Percentiles rank a stretch among this genome's conserved stretches.
These are phyloP conservation scores for Aythya baeri DNA, from an alignment of 2,113 vertebrate species.

Conservation along the genomic window DNA sequence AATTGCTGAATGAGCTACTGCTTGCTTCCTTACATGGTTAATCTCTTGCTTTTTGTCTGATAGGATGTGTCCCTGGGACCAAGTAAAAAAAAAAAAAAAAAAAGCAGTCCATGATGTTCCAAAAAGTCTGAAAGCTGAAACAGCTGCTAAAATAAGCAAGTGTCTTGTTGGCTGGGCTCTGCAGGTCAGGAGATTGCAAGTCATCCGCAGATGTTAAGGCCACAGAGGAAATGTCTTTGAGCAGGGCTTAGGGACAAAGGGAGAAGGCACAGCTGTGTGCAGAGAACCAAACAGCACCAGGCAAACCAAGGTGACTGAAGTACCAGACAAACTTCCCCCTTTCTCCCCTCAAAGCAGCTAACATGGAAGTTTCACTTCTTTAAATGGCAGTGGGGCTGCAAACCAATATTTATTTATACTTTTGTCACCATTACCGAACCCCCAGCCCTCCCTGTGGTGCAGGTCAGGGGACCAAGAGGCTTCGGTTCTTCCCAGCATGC, in stretches of 20 bases:
- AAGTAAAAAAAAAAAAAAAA: constrained; percentile 14
- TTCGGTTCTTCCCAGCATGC: not conserved
- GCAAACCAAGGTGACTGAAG: not conserved
- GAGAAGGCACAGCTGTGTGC: constrained; percentile 33
- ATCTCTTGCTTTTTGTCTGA: constrained; percentile 12
- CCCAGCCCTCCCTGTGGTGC: not conserved
- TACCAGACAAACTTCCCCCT: constrained; percentile 1
- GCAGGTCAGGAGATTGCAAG: constrained; percentile 45
- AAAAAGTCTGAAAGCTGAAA: constrained; percentile 48
- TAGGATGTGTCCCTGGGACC: constrained; percentile 42
- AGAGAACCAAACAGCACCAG: not conserved
- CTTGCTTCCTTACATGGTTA: constrained; percentile 22
- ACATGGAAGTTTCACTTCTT: constrained; percentile 11
- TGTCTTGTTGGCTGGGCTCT: constrained; percentile 37
- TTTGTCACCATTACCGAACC: not conserved
- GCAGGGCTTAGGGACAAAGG: not conserved
- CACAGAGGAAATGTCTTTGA: constrained; percentile 53
- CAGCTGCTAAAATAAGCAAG: constrained; percentile 71
- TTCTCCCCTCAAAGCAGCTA: not conserved
- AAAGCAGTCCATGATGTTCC: constrained; percentile 49
- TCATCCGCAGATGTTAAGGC: constrained; percentile 58
- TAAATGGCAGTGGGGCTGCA: constrained; percentile 5
- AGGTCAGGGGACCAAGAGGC: not conserved
- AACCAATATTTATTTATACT: not conserved
- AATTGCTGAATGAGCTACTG: not conserved